Percentiles rank a stretch among this genome's conserved stretches.
Evolutionary conservation across 2,888 invertebrate species (phyloP).

Genomic region (Hybos culiciformis): DNA sequence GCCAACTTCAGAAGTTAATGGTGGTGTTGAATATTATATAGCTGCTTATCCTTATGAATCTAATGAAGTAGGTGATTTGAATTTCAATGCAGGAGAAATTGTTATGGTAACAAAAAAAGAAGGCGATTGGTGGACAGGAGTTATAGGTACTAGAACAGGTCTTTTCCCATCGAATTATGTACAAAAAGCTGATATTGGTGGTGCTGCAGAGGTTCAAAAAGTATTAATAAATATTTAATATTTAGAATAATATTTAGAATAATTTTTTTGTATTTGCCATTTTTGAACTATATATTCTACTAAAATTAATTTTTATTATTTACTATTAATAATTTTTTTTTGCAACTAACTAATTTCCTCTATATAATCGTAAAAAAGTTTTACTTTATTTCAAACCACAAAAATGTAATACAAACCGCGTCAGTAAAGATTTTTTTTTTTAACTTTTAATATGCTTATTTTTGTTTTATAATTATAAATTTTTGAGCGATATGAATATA

Average conservation of each 20-base stretch:
- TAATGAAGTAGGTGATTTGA: conserved; percentile 78
- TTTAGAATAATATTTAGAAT: neutral
- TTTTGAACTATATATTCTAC: no score
- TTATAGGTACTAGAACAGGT: conserved; percentile 64
- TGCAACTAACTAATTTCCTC: no score
- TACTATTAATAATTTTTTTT: no score
- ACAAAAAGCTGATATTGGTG: conserved; percentile 48
- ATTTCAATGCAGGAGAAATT: conserved; percentile 74
- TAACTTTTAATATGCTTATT: no score
- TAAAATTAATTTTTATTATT: no score
- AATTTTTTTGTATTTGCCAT: neutral
- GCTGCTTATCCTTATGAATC: conserved; percentile 85
- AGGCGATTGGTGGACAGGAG: conserved; percentile 99
- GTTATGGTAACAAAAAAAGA: conserved; percentile 79
- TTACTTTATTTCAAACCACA: no score
- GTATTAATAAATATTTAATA: neutral
- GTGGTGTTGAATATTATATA: conserved; percentile 60
- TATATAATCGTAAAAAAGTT: no score
- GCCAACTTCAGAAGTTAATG: conserved; percentile 25
- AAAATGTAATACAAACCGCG: no score
- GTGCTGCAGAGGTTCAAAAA: conserved; percentile 14
- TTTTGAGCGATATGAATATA: no score
- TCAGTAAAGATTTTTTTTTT: no score
- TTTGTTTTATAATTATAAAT: no score
- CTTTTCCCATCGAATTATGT: conserved; percentile 98